These are phyloP conservation scores for Oreortyx pictus DNA, from an alignment of 2,797 vertebrate species.

Conservation along the genomic window DNA sequence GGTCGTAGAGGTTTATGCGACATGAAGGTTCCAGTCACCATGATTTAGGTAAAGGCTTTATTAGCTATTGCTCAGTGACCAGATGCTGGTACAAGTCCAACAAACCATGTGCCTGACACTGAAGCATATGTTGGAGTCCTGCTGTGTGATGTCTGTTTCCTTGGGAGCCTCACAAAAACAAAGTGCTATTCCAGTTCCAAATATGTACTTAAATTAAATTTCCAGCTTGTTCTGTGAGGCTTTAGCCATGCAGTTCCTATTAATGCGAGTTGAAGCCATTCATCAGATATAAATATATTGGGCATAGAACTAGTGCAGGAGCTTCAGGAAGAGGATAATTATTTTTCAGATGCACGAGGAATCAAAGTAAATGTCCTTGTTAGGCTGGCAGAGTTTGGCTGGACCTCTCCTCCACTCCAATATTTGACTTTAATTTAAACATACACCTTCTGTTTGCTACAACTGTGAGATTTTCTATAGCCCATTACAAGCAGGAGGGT, in stretches of 20 bases:
- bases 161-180: neutral
- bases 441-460: constrained; percentile 23
- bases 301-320: neutral
- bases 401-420: neutral
- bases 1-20: neutral
- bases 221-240: neutral
- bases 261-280: neutral
- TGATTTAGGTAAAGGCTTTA: neutral
- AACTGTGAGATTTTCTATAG: neutral
- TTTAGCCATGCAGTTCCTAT: neutral
- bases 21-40: neutral
- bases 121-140: neutral
- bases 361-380: constrained; percentile 60
- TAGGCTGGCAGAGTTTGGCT: constrained; percentile 26
- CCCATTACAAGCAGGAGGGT: neutral
- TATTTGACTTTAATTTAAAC: constrained; percentile 72
- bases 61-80: neutral
- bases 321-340: constrained; percentile 12
- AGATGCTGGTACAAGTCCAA: neutral
- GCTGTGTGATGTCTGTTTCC: neutral
- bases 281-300: neutral
- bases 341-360: constrained; percentile 49
- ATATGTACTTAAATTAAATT: constrained; percentile 19
- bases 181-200: neutral
- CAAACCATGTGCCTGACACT: neutral